These are phyloP conservation scores for Physocephala rufipes DNA, from an alignment of 2,888 invertebrate genomes.

Conservation along the genomic window DNA sequence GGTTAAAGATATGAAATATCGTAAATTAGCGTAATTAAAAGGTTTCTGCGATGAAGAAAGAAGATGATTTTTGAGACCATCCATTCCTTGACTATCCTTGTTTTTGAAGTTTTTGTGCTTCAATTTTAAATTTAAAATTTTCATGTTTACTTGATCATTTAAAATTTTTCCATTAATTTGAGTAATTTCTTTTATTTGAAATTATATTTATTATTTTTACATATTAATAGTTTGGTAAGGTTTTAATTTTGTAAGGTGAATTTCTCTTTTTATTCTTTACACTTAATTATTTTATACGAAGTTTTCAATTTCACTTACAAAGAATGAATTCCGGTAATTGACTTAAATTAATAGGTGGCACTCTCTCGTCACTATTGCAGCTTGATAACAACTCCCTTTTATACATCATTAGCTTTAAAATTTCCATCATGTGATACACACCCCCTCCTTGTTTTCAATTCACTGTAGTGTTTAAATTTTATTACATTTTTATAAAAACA, in stretches of 20 bases:
- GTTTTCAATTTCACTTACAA: conserved; percentile 69
- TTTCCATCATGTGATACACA: conserved; percentile 60
- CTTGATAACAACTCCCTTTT: conserved; percentile 64
- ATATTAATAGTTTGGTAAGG: too few species aligned
- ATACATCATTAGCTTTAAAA: conserved; percentile 67
- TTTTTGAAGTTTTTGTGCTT: too few species aligned
- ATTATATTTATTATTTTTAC: too few species aligned
- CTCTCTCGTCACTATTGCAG: conserved; percentile 70
- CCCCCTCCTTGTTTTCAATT: neutral
- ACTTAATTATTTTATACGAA: neutral
- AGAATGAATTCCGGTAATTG: conserved; percentile 78
- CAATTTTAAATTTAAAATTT: too few species aligned
- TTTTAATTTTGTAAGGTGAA: neutral
- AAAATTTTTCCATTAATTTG: too few species aligned
- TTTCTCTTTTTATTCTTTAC: neutral
- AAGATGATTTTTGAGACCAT: too few species aligned
- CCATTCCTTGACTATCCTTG: too few species aligned
- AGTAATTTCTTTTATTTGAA: too few species aligned
- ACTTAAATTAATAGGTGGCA: conserved; percentile 78
- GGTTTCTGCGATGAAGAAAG: too few species aligned
- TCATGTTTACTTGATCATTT: too few species aligned
- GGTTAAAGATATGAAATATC: too few species aligned
- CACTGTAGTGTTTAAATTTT: neutral
- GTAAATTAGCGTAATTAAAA: too few species aligned
- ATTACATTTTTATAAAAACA: neutral